phyloP scores from a whole-genome alignment of 1,140 invertebrate genomes.

The Cherax destructor region DNA sequence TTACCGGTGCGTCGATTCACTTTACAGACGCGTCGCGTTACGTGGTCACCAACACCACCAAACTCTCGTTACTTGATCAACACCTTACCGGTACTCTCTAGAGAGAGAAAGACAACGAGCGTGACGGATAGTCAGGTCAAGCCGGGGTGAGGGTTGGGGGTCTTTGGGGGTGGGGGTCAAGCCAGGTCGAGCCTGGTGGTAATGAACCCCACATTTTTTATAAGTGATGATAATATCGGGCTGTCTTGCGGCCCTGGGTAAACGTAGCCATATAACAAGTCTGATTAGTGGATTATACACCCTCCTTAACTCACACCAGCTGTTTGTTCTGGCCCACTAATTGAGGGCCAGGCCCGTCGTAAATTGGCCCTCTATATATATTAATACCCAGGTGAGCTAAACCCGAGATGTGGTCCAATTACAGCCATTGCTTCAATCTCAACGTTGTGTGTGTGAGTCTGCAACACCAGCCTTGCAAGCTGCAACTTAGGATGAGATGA shows the following conservation, averaged over 20 bases:
- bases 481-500: too few species aligned
- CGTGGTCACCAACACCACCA: too few species aligned
- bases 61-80: too few species aligned
- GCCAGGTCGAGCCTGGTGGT: slow-evolving; percentile 18
- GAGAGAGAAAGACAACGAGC: too few species aligned
- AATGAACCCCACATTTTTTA: slow-evolving; percentile 55
- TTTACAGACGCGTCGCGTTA: too few species aligned
- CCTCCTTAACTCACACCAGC: slow-evolving; percentile 49
- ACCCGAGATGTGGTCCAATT: background rate
- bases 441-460: background rate
- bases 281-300: slow-evolving; percentile 45
- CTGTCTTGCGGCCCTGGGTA: slow-evolving; percentile 34
- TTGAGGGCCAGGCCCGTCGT: slow-evolving; percentile 34
- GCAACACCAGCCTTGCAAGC: background rate
- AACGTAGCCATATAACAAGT: slow-evolving; percentile 45
- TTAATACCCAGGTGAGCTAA: slow-evolving; percentile 38
- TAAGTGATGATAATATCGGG: slow-evolving; percentile 55
- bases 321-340: slow-evolving; percentile 53
- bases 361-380: slow-evolving; percentile 47
- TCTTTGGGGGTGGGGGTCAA: background rate
- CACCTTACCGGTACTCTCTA: too few species aligned
- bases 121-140: too few species aligned
- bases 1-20: background rate
- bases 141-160: background rate
- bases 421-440: background rate